Conservation (phyloP, 1,140 invertebrate genomes). For the Procambarus virginalis region DNA sequence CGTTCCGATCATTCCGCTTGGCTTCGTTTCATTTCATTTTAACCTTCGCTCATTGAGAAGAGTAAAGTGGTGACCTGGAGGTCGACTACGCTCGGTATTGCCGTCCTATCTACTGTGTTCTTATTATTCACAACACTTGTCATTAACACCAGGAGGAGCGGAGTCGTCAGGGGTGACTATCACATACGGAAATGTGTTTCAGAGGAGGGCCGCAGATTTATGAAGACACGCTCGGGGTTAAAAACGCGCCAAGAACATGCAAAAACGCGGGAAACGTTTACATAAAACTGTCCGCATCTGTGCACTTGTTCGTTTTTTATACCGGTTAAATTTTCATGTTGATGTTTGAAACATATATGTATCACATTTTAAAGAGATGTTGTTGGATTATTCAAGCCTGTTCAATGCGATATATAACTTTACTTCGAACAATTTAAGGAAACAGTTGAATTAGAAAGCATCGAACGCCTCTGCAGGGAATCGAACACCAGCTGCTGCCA, state of each 20-base stretch:
- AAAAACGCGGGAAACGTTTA: slow-evolving; percentile 34
- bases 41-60: neutral
- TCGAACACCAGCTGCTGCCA: neutral
- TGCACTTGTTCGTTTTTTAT: neutral
- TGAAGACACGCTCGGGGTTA: slow-evolving; percentile 20
- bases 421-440: too few species aligned
- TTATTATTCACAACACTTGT: too few species aligned
- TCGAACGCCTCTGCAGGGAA: neutral
- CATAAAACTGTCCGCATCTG: slow-evolving; percentile 6
- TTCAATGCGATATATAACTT: too few species aligned
- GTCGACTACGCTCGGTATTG: too few species aligned
- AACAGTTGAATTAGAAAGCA: too few species aligned
- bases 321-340: neutral
- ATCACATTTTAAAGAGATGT: too few species aligned
- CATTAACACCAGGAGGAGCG: too few species aligned
- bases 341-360: too few species aligned
- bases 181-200: neutral
- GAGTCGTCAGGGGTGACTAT: too few species aligned
- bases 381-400: too few species aligned
- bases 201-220: slow-evolving; percentile 26
- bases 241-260: neutral
- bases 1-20: neutral
- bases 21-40: slow-evolving; percentile 11
- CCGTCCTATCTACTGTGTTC: too few species aligned
- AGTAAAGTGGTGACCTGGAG: neutral